Base-by-base conservation (phyloP, 2,888 invertebrate genomes). In the Hermaeophaga mercurialis region DNA sequence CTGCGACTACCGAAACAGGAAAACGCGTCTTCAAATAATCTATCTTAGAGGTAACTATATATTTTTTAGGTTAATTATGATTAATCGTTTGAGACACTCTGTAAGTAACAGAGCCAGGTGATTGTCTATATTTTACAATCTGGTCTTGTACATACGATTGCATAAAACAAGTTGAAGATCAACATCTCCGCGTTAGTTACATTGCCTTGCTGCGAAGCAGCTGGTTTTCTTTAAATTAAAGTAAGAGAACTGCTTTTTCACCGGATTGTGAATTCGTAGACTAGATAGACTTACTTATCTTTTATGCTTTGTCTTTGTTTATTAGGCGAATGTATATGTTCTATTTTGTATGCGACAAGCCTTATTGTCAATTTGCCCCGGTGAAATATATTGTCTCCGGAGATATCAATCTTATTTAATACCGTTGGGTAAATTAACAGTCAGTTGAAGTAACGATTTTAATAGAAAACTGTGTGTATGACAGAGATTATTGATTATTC, bases 111-210 rank as follows among this genome's bases (percentile, higher is more conserved):
- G 43, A 58, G 49, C 48, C 59, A 52, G 55, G 53, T 60, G 56
- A 59, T 62, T 62, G 62, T 64, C 63, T 58, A 61, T 56, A 65
- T 62, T 62, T 65, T 59, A 61, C 63, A 62, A 62, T 43, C 62
- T 58, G 56, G 62, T 64, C 64, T 58, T 60, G 62, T n/a, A n/a
- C n/a, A n/a, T 62, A 55, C 58, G 62, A 64, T 60, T 60, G 59
- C 57, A 64, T 62, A 61, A 62, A 64, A 64, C 62, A 61, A 64
- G 59, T 59, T 53, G 62, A 61, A 62, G 60, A 64, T 63, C 61
- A 58, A 63, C 64, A 62, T 62, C 62, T 62, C 58, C 45, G 55
- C 54, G 58, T 58, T 61, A 57, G 63, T 63, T 59, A 48, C 54
- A 54, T 58, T 47, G 58, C 53, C 53, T 56, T 50, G 59, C 44